Base-by-base conservation (phyloP, 2,797 vertebrate species). In the Coccyzus lansbergi region DNA sequence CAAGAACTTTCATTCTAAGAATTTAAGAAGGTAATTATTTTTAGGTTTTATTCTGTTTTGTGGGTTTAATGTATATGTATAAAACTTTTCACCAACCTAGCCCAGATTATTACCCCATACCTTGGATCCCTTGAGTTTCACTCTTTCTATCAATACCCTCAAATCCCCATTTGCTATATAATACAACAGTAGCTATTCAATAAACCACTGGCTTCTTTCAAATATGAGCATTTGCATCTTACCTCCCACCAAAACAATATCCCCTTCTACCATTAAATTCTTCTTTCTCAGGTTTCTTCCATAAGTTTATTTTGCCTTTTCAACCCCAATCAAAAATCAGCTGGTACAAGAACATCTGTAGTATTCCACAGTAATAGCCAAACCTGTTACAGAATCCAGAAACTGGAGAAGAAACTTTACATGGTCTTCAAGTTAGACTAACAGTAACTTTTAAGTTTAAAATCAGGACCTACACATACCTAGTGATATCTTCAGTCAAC, bases 401-500 rank as follows among this genome's bases (percentile, higher is more conserved):
- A 91, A 84, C 15, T 15, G 8, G 90, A 58, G 34, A 82, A 38
- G 7, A 62, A 76, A 48, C 48, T 44, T 55, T 51, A 7, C 31
- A 38, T 42, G 18, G 26, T 22, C 58, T 83, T 83, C 29, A 48
- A 72, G 70, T 76, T 22, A 69, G 10, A 76, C 10, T 48, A 68
- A 44, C 3, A 60, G 17, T 15, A 29, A 38, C 25, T 46, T 84
- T 46, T 4, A 77, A 55, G 17, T 65, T 81, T 60, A 56, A 59
- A 75, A 65, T 74, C 36, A 58, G 31, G 29, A 84, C 29, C 38
- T 33, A 42, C 17, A 26, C 76, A 46, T 98, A 99, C 99, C 99
- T 99, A 95, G 99, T 99, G 90, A 99, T 99, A 96, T 99, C 99
- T 97, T 99, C 99, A 33, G 98, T 99, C 95, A 99, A 91, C 80